Conservation (phyloP, 2,888 invertebrate species). For the Xylophagus ater region DNA sequence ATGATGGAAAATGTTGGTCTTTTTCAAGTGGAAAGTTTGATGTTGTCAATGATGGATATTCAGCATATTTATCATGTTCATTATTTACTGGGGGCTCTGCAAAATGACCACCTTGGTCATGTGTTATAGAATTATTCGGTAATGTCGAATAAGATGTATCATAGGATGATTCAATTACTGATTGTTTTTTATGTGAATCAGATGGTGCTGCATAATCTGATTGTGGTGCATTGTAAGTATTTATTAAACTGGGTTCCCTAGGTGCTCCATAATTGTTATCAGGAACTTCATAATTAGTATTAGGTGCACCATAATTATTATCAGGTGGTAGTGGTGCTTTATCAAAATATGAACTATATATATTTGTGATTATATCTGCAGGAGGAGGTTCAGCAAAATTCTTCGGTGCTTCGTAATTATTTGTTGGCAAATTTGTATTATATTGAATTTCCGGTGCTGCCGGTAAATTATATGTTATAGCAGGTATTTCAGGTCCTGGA, state of each 20-base stretch:
- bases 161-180: no score
- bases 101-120: slow-evolving; percentile 21
- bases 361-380: slow-evolving; percentile 19
- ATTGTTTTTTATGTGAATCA: no score
- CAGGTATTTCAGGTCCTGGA: slow-evolving; percentile 6
- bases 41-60: slow-evolving; percentile 25
- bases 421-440: no score
- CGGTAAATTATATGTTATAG: slow-evolving; percentile 6
- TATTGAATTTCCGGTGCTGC: no score
- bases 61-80: slow-evolving; percentile 15
- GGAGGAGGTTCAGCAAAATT: slow-evolving; percentile 9
- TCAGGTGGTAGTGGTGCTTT: slow-evolving; percentile 25
- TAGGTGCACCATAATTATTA: slow-evolving; percentile 12
- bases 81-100: slow-evolving; percentile 23
- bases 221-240: no score
- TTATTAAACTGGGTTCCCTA: slow-evolving; percentile 9
- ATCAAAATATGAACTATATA: slow-evolving; percentile 27
- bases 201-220: no score
- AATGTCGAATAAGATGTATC: background rate
- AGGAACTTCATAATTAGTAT: background rate
- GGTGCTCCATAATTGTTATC: slow-evolving; percentile 11
- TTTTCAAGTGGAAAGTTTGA: slow-evolving; percentile 31
- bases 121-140: background rate
- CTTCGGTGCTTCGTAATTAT: slow-evolving; percentile 14
- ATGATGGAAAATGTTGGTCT: slow-evolving; percentile 30